phyloP scores from a whole-genome alignment of 2,888 invertebrate species.

The Trachelus tabidus region DNA sequence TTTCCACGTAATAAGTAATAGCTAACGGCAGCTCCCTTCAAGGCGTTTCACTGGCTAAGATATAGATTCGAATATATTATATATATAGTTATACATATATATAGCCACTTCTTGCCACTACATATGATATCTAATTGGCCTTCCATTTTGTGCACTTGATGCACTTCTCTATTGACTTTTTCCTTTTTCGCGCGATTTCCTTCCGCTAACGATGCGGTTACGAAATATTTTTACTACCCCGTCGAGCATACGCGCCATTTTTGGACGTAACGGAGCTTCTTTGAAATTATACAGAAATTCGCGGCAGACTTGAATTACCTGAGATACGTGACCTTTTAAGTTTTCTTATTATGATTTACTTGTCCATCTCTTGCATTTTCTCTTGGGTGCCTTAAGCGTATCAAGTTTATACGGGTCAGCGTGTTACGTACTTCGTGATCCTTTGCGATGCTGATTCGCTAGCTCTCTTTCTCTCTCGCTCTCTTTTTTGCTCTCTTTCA shows the following conservation, averaged over 20 bases:
- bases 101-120: not conserved
- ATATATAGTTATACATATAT: not conserved
- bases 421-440: not conserved
- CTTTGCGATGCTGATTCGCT: too few species aligned
- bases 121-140: not conserved
- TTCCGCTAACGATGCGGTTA: not conserved
- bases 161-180: not conserved
- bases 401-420: not conserved
- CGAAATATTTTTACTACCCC: not conserved
- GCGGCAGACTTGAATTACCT: too few species aligned
- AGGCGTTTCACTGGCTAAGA: not conserved
- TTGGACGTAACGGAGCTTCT: not conserved
- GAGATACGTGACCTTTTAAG: not conserved
- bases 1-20: constrained; percentile 38
- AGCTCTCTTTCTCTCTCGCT: too few species aligned
- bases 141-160: not conserved
- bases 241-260: not conserved
- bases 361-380: not conserved
- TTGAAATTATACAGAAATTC: not conserved
- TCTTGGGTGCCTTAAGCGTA: not conserved
- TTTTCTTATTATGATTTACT: not conserved
- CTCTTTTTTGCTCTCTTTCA: not conserved
- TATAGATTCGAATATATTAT: not conserved
- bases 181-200: not conserved
- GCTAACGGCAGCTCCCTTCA: constrained; percentile 27